These are phyloP conservation scores for Trichonephila clavipes DNA, from an alignment of 1,140 invertebrate genomes.

Conservation along the genomic window DNA sequence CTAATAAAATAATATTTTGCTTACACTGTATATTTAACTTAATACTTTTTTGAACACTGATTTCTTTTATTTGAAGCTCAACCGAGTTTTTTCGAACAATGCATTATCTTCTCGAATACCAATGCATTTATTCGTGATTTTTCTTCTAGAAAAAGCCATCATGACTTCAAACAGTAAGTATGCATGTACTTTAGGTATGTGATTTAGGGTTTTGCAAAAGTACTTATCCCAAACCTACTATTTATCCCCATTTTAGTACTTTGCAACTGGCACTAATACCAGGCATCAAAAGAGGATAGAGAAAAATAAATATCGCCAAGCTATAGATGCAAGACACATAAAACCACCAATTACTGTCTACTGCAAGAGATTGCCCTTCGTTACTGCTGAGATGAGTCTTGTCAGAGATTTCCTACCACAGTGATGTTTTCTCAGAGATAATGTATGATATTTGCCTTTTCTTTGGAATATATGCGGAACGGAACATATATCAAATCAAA, in stretches of 20 bases:
- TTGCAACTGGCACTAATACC: slow-evolving; percentile 55
- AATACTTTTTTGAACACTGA: no score
- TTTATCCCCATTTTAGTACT: slow-evolving; percentile 45
- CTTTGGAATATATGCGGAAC: not conserved
- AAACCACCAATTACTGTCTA: slow-evolving; percentile 59
- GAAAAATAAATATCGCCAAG: slow-evolving; percentile 9
- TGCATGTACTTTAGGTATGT: not conserved
- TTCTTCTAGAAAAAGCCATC: not conserved
- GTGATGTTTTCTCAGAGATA: not conserved
- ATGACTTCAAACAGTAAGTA: not conserved
- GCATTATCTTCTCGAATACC: not conserved
- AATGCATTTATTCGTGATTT: not conserved
- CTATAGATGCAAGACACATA: slow-evolving; percentile 30
- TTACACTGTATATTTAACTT: no score
- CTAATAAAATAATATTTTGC: no score
- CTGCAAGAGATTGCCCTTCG: slow-evolving; percentile 49
- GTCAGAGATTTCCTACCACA: not conserved
- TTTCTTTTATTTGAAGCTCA: no score
- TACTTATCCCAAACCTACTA: slow-evolving; percentile 27
- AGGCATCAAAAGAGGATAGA: slow-evolving; percentile 24
- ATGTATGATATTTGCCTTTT: not conserved
- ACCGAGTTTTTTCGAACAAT: no score
- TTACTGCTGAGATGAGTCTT: not conserved
- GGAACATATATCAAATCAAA: not conserved
- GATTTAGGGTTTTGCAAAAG: slow-evolving; percentile 46